Evolutionary conservation across 2,113 vertebrate genomes (phyloP).

Genomic region (Cheirogaleus medius): DNA sequence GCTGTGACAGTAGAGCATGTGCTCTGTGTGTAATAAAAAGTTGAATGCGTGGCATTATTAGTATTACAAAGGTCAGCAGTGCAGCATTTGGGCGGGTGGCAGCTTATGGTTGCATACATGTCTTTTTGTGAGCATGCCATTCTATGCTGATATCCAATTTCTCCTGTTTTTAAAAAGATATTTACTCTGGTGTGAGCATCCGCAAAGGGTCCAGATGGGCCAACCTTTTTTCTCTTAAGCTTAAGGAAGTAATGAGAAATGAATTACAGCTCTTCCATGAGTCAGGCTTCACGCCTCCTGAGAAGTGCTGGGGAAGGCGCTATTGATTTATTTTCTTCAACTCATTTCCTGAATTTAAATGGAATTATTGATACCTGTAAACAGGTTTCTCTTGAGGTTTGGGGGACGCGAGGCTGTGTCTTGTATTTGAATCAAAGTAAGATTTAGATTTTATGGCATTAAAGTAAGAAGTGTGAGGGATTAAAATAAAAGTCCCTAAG

Average conservation of each 20-base stretch:
- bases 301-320: slow-evolving; percentile 37
- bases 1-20: neutral
- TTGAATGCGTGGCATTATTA: neutral
- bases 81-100: neutral
- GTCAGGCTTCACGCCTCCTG: neutral
- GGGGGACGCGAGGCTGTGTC: neutral
- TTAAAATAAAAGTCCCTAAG: slow-evolving; percentile 40
- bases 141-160: neutral
- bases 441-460: slow-evolving; percentile 1
- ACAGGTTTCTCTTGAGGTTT: slow-evolving; percentile 22
- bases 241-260: slow-evolving; percentile 65
- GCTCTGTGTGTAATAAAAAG: neutral
- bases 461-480: slow-evolving; percentile 13
- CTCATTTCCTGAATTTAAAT: slow-evolving; percentile 61
- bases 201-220: neutral
- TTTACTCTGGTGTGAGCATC: slow-evolving; percentile 27
- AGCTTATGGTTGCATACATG: neutral
- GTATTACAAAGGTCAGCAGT: neutral
- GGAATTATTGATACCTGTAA: slow-evolving; percentile 41
- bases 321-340: slow-evolving; percentile 9
- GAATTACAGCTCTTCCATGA: slow-evolving; percentile 9
- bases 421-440: slow-evolving; percentile 44
- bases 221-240: slow-evolving; percentile 36
- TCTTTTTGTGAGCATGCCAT: neutral
- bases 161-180: slow-evolving; percentile 32